Base-by-base conservation (phyloP, 2,888 invertebrate species). In the Graphium colonna region DNA sequence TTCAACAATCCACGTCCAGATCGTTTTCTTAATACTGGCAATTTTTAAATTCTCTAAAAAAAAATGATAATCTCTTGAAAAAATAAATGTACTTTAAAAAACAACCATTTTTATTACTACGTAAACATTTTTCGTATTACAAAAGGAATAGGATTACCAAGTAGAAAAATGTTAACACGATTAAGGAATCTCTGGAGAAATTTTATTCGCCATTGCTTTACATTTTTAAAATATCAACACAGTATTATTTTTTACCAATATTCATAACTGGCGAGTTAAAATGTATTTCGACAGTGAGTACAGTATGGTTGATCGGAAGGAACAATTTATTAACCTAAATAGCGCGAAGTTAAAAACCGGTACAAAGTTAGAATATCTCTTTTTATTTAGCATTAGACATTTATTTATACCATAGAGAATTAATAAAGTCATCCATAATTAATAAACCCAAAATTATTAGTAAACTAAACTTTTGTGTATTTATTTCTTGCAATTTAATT, bases 191-290 rank as follows among this genome's bases (percentile, higher is more conserved):
- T 43, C 38, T 36, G 39, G 41, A 21, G 44, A 44, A 28, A 28
- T 40, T 18, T 39, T 51, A 28, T 45, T 54, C 33, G 48, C 17
- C 47, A 31, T 7, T 31, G 31, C 1, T 31, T 12, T 49, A 31
- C 28, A 41, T 31, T 21, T 41, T 38, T 38, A 44, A 48, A 31
- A 50, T 41, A 49, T 40, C 36, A 39, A 38, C 38, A 42, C 18
- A 33, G 18, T 12, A 44, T 28, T 44, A 45, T 41, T 5, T 54
- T 41, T 51, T 26, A 9, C 8, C 17, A 18, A 10, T 55, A 57
- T 59, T 57, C n/a, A 58, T 62, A 61, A 66, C 71, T 72, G 69
- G 71, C 57, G 75, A 75, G 73, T 77, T 81, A 76, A 82, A 76
- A 81, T 77, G 75, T 75, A 77, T 73, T 70, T 71, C 70, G 72